Evolutionary conservation across 2,888 invertebrate species (phyloP).

Genomic region (Leucophora obtusa): DNA sequence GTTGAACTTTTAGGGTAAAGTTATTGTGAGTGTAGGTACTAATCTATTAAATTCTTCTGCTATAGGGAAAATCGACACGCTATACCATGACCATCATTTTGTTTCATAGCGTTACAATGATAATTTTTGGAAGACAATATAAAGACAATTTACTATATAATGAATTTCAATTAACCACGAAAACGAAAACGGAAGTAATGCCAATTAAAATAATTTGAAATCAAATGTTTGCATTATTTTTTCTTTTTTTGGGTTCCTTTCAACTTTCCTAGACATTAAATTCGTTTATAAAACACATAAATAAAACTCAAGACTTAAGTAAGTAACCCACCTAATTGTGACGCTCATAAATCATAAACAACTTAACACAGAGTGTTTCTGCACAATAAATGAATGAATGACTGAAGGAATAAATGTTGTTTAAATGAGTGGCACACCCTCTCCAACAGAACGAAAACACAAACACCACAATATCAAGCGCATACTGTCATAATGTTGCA

Average conservation of each 20-base stretch:
- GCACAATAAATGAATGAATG: slow-evolving; percentile 34
- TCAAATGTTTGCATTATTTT: slow-evolving; percentile 39
- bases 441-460: slow-evolving; percentile 20
- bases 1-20: no score
- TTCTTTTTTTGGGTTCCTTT: background rate
- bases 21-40: no score
- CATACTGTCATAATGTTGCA: slow-evolving; percentile 52
- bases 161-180: slow-evolving; percentile 47
- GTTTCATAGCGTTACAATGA: no score
- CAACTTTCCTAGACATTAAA: slow-evolving; percentile 41
- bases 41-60: no score
- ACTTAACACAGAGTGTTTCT: slow-evolving; percentile 55
- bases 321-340: slow-evolving; percentile 58
- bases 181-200: slow-evolving; percentile 56
- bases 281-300: slow-evolving; percentile 56
- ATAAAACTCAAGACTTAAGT: slow-evolving; percentile 29
- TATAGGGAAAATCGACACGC: no score
- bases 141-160: slow-evolving; percentile 17
- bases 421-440: slow-evolving; percentile 26
- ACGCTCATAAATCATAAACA: slow-evolving; percentile 64
- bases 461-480: background rate
- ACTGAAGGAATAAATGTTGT: slow-evolving; percentile 22
- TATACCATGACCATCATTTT: no score
- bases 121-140: background rate
- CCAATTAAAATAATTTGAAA: slow-evolving; percentile 61